phyloP scores from a whole-genome alignment of 2,113 vertebrate species.

The Connochaetes taurinus region DNA sequence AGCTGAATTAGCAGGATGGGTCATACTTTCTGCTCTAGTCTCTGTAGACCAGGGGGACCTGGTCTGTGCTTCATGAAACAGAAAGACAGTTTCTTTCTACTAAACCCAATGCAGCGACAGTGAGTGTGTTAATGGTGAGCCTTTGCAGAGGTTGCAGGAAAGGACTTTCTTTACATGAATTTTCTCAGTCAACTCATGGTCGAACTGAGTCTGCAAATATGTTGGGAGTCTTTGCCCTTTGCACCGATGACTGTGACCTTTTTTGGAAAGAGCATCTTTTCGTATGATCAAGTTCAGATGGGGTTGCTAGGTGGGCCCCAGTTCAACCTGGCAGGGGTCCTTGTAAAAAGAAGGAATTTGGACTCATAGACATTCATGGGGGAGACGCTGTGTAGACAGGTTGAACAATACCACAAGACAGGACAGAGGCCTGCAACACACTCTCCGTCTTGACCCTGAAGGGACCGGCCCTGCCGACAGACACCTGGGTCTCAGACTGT shows the following conservation, averaged over 20 bases:
- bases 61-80: rapidly evolving
- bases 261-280: neutral
- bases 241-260: neutral
- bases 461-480: rapidly evolving
- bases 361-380: neutral
- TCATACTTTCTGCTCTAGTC: rapidly evolving
- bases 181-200: neutral
- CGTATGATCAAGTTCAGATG: too few relatives aligned
- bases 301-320: neutral
- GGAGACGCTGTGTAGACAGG: rapidly evolving
- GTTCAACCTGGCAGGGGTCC: neutral
- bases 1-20: rapidly evolving
- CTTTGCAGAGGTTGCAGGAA: neutral
- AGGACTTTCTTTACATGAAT: neutral
- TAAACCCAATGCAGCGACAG: rapidly evolving
- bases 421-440: neutral
- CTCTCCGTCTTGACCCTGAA: neutral
- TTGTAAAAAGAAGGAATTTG: neutral
- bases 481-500: neutral
- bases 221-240: neutral
- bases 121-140: rapidly evolving
- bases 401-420: neutral
- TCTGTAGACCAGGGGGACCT: rapidly evolving
- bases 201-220: neutral
- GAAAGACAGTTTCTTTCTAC: neutral